phyloP scores from a whole-genome alignment of 23 tunicate genomes.

The Diplosoma virens region DNA sequence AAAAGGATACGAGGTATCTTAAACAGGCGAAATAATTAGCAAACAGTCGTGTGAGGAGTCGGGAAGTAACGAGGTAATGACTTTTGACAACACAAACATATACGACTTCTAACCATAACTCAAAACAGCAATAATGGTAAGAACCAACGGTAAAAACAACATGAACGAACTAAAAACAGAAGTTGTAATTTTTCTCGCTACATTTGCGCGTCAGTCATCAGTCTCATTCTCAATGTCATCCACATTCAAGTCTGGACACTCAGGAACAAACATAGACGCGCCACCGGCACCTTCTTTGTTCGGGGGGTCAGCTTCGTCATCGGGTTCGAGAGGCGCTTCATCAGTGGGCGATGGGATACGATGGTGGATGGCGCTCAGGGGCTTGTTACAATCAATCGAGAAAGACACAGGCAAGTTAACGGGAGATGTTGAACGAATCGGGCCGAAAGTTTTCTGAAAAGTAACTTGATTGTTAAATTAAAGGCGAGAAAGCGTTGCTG shows the following conservation, averaged over 20 bases:
- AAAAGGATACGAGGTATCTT: too few relatives aligned
- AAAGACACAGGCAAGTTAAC: not conserved
- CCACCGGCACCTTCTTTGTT: slow-evolving; percentile 21
- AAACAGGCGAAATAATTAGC: not conserved
- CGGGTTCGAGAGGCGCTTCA: slow-evolving; percentile 28
- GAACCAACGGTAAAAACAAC: not conserved
- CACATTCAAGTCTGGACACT: slow-evolving; percentile 53
- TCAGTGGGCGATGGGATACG: slow-evolving; percentile 41
- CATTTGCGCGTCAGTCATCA: not conserved
- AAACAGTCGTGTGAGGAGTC: not conserved
- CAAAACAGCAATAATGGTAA: slow-evolving; percentile 19
- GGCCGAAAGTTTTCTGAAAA: slow-evolving; percentile 5
- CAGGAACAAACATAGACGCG: slow-evolving; percentile 26
- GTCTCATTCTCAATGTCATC: slow-evolving; percentile 60
- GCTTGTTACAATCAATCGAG: slow-evolving; percentile 11
- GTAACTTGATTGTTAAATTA: too few relatives aligned
- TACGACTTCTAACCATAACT: not conserved
- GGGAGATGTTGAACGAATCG: slow-evolving; percentile 4
- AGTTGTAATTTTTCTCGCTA: not conserved
- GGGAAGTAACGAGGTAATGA: not conserved
- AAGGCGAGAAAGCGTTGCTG: too few relatives aligned
- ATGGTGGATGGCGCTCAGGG: slow-evolving; percentile 24
- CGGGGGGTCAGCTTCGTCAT: slow-evolving; percentile 16
- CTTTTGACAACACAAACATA: not conserved
- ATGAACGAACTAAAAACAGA: slow-evolving; percentile 10